A percentile compares a stretch with the other conserved stretches of the same genome.
phyloP scores from a whole-genome alignment of 2,888 invertebrate genomes.

The Troglohyphantes excavatus region DNA sequence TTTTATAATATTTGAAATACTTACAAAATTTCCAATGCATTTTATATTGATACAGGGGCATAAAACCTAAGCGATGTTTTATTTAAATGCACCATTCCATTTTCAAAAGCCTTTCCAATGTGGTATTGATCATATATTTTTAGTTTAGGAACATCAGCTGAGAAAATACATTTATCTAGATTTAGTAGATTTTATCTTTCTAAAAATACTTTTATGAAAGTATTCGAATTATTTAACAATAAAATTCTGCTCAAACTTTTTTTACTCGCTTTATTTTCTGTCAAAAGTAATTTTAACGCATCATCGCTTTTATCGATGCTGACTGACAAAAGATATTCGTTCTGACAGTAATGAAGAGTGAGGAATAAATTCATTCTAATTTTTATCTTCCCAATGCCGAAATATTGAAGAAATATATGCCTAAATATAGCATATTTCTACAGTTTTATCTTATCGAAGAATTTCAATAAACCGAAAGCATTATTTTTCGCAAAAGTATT shows the following conservation, averaged over 20 bases:
- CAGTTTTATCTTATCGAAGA: no score
- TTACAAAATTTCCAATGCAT: no score
- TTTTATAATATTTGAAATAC: no score
- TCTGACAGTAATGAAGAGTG: conserved; percentile 24
- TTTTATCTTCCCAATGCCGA: neutral
- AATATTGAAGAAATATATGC: neutral
- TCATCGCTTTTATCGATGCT: neutral
- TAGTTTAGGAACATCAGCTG: conserved; percentile 8
- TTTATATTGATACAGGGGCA: conserved; percentile 19
- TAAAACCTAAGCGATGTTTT: conserved; percentile 53
- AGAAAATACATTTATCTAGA: conserved; percentile 51
- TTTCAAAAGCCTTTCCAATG: neutral
- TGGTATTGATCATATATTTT: neutral
- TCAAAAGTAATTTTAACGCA: conserved; percentile 3
- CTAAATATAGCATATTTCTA: no score
- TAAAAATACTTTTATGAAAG: neutral
- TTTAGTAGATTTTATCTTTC: neutral
- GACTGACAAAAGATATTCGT: conserved; percentile 10
- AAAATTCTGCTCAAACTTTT: neutral
- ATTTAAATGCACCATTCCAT: conserved; percentile 51
- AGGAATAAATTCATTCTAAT: neutral
- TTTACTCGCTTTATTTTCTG: conserved; percentile 13
- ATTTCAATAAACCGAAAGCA: no score
- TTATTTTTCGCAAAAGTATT: no score
- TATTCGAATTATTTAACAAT: neutral